Percentiles rank a stretch among this genome's conserved stretches.
These are phyloP conservation scores for Spodoptera litura DNA, from an alignment of 1,140 invertebrate genomes.

Conservation along the genomic window DNA sequence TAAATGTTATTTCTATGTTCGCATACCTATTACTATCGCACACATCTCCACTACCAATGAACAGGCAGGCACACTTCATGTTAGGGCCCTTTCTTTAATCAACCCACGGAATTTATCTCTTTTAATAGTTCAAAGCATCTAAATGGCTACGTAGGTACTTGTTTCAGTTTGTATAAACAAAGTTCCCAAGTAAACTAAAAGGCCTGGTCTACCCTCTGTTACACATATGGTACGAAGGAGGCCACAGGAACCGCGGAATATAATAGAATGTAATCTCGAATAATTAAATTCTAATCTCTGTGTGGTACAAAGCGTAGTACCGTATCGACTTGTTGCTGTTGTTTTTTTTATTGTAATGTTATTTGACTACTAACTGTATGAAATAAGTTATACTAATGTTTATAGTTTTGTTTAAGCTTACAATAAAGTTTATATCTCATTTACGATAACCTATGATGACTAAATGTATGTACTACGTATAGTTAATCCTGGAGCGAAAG, in stretches of 20 bases:
- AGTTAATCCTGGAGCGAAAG: too few species aligned
- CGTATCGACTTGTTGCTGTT: not conserved
- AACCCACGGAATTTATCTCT: too few species aligned
- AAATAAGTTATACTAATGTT: not conserved
- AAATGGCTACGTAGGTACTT: not conserved
- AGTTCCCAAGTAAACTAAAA: constrained; percentile 1
- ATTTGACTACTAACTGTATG: not conserved
- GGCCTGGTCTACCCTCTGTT: not conserved
- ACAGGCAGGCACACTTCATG: too few species aligned
- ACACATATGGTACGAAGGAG: not conserved
- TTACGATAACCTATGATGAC: too few species aligned
- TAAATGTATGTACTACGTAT: too few species aligned
- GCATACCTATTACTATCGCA: too few species aligned
- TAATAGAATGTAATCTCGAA: constrained; percentile 28
- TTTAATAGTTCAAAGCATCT: not conserved
- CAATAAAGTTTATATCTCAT: too few species aligned
- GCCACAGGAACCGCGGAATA: constrained; percentile 19
- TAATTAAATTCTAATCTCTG: constrained; percentile 46
- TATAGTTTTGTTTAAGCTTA: too few species aligned
- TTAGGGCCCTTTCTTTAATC: too few species aligned
- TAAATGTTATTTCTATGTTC: too few species aligned
- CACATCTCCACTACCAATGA: too few species aligned
- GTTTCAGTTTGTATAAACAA: constrained; percentile 8
- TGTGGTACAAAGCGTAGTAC: not conserved
- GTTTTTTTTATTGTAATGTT: constrained; percentile 13